These are phyloP conservation scores for Brachyrhaphis roseni DNA, from an alignment of 2,797 vertebrate genomes.

Conservation along the genomic window DNA sequence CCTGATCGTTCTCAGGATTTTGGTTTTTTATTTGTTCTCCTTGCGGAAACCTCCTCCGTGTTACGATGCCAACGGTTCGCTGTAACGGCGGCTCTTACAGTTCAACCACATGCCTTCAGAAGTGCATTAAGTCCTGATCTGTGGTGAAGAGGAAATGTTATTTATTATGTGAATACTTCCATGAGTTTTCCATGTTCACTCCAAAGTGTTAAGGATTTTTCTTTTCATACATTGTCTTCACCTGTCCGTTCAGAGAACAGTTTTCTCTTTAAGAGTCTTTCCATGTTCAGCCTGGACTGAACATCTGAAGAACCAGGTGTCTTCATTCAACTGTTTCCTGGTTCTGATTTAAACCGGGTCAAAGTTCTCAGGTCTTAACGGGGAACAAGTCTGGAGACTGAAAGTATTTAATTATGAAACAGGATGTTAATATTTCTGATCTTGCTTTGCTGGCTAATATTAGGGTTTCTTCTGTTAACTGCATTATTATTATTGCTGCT, in stretches of 20 bases:
- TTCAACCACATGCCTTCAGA: conserved; percentile 85
- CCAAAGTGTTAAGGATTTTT: conserved; percentile 35
- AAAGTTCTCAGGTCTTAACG: conserved; percentile 4
- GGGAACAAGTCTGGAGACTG: neutral
- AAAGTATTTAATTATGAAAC: neutral
- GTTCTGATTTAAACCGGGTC: conserved; percentile 28
- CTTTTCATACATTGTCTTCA: neutral
- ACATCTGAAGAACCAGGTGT: neutral
- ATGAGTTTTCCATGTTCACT: conserved; percentile 58
- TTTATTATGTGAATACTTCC: conserved; percentile 78
- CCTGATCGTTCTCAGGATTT: conserved; percentile 74
- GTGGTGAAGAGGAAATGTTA: conserved; percentile 55
- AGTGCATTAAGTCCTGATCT: conserved; percentile 83
- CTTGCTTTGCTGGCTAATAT: neutral
- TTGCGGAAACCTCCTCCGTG: conserved; percentile 69
- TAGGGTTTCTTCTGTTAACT: neutral
- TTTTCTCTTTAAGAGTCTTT: neutral
- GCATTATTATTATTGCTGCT: conserved; percentile 26
- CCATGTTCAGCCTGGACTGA: conserved; percentile 4
- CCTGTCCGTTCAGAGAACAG: neutral
- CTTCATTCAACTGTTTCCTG: conserved; percentile 4
- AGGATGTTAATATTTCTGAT: neutral
- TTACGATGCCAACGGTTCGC: conserved; percentile 81
- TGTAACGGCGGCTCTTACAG: conserved; percentile 61
- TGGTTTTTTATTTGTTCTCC: neutral